These are phyloP conservation scores for Phyllotreta striolata DNA, from an alignment of 2,888 invertebrate species.

Conservation along the genomic window DNA sequence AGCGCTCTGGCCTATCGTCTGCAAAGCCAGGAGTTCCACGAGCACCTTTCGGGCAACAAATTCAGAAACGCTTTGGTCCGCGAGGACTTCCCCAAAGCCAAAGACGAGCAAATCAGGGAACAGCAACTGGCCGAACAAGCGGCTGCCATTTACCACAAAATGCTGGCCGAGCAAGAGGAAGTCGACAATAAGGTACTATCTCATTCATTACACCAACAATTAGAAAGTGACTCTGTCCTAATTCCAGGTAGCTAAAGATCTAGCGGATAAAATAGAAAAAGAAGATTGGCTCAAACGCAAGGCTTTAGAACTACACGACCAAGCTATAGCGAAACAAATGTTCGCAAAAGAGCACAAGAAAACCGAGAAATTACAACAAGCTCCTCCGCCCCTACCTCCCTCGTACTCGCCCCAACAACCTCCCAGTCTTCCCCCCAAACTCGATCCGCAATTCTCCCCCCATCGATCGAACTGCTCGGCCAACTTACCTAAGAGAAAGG, in stretches of 20 bases:
- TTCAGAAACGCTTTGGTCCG: slow-evolving; percentile 78
- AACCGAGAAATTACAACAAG: slow-evolving; percentile 42
- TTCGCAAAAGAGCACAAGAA: slow-evolving; percentile 59
- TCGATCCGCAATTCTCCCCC: slow-evolving; percentile 49
- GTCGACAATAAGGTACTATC: slow-evolving; percentile 65
- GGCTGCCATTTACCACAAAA: slow-evolving; percentile 66
- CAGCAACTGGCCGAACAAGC: slow-evolving; percentile 71
- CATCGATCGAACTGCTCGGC: slow-evolving; percentile 53
- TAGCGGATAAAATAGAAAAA: slow-evolving; percentile 71
- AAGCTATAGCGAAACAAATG: slow-evolving; percentile 64
- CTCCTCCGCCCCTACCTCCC: slow-evolving; percentile 24
- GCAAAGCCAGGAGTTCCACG: slow-evolving; percentile 82
- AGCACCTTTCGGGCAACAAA: slow-evolving; percentile 78
- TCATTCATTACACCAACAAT: not conserved
- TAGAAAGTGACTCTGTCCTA: not conserved
- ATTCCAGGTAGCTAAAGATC: slow-evolving; percentile 67
- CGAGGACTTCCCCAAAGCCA: slow-evolving; percentile 79
- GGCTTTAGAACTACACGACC: slow-evolving; percentile 65
- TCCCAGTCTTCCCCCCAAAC: slow-evolving; percentile 42
- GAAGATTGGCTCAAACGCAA: slow-evolving; percentile 65
- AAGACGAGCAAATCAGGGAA: slow-evolving; percentile 76
- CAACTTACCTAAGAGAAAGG: slow-evolving; percentile 55
- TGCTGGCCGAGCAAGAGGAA: slow-evolving; percentile 74
- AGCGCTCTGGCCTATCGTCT: slow-evolving; percentile 81
- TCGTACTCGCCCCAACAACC: slow-evolving; percentile 48